These are phyloP conservation scores for Neopelma chrysocephalum DNA, from an alignment of 2,797 vertebrate genomes.

Conservation along the genomic window DNA sequence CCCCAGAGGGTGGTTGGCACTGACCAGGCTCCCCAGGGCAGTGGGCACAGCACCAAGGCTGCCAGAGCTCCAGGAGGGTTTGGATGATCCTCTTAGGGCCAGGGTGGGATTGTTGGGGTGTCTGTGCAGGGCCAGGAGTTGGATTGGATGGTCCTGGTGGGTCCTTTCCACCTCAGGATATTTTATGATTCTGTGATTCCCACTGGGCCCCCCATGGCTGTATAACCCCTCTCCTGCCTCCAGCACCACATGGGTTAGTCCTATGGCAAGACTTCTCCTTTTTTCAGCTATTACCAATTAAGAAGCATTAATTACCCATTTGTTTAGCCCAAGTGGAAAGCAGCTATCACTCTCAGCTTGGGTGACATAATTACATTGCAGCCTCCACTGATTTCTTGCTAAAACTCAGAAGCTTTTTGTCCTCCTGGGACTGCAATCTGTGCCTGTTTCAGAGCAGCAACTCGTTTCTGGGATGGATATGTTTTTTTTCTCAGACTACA, in stretches of 20 bases:
- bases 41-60: neutral
- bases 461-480: neutral
- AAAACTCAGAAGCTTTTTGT: neutral
- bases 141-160: rapidly evolving
- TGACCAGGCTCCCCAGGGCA: neutral
- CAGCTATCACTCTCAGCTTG: neutral
- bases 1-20: neutral
- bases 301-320: slow-evolving; percentile 15
- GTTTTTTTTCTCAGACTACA: neutral
- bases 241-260: neutral
- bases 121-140: rapidly evolving
- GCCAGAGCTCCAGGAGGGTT: neutral
- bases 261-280: neutral
- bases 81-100: neutral
- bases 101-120: neutral
- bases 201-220: rapidly evolving
- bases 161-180: neutral
- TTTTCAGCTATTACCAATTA: neutral
- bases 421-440: neutral
- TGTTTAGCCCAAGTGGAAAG: neutral
- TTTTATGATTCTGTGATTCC: neutral
- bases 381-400: neutral
- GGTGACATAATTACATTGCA: neutral
- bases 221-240: neutral
- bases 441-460: neutral